These are phyloP conservation scores for Podarcis muralis DNA, from an alignment of 2,113 vertebrate species.

Conservation along the genomic window DNA sequence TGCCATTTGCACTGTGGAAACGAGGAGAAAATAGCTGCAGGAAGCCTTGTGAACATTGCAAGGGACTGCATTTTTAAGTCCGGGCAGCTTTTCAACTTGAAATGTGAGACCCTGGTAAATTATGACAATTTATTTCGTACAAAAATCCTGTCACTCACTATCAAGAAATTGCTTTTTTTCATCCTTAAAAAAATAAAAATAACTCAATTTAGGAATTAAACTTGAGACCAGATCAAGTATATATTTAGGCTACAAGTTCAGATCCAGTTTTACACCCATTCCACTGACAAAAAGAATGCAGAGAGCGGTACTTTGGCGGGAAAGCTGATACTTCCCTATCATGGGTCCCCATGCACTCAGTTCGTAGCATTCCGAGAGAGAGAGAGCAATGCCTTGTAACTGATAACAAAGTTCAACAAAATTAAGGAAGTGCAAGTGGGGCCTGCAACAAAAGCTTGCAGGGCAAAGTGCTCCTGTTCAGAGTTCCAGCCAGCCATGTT, in stretches of 20 bases:
- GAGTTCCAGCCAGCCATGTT: too few species aligned
- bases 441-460: too few species aligned
- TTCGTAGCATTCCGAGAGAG: not conserved
- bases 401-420: too few species aligned
- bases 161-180: not conserved
- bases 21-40: not conserved
- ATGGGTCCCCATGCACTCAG: not conserved
- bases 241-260: not conserved
- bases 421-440: too few species aligned
- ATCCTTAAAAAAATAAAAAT: not conserved
- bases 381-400: too few species aligned
- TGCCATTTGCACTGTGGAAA: constrained; percentile 1
- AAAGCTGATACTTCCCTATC: not conserved
- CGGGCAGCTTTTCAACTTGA: constrained; percentile 15
- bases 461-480: too few species aligned
- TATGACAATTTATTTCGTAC: not conserved
- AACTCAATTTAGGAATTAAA: not conserved
- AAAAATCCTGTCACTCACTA: not conserved
- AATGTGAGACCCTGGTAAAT: not conserved
- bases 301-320: not conserved
- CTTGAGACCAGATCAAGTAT: not conserved
- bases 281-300: not conserved
- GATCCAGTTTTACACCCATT: not conserved
- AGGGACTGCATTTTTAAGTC: not conserved
- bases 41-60: constrained; percentile 3